Evolutionary conservation across 2,113 vertebrate genomes (phyloP), one percentile per base, ranked within the genome.

Genomic region (Rattus norvegicus): DNA sequence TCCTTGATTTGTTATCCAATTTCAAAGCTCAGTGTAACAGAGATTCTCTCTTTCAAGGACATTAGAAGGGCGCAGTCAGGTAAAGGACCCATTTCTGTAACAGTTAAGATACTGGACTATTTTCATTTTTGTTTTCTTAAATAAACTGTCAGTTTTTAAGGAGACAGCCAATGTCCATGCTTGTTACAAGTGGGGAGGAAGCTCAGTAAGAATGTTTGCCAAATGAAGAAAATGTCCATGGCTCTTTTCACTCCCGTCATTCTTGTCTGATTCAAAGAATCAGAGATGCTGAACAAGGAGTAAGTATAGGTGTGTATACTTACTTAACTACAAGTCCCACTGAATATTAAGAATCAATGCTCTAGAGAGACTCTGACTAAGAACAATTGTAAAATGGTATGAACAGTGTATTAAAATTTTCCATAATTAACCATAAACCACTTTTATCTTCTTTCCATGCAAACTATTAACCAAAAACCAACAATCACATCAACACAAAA

Each of bases 381-480:
- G 13, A 90, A 65, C 3, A 87, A 75, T 76, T 93, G 28, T 88
- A 87, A 90, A 20, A 88, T 72, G 43, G 75, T 59, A 52, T 9
- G 14, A 79, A 91, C 7, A 52, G 12, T 54, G 49, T 49, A 91
- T 89, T 89, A 47, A 61, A 77, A 72, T 67, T 89, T 91, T 84
- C 54, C 22, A 93, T 63, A 83, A 75, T 9, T 88, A 90, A 96
- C 81, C 0, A 85, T 65, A 1, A 88, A 47, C 8, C 80, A 90
- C 4, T n/a, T 90, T 91, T 61, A 83, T 69, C 13, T 43, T 39
- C 26, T 87, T 80, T 80, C 39, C 33, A 70, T 84, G 72, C 69
- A 89, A 91, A 92, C 69, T 39, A 87, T 63, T 89, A 83, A 65
- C 49, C 90, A 75, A 36, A 91, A 90, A 92, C 80, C 70, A 92